phyloP scores from a whole-genome alignment of 2,797 vertebrate genomes.

The Sebastes hubbsi region DNA sequence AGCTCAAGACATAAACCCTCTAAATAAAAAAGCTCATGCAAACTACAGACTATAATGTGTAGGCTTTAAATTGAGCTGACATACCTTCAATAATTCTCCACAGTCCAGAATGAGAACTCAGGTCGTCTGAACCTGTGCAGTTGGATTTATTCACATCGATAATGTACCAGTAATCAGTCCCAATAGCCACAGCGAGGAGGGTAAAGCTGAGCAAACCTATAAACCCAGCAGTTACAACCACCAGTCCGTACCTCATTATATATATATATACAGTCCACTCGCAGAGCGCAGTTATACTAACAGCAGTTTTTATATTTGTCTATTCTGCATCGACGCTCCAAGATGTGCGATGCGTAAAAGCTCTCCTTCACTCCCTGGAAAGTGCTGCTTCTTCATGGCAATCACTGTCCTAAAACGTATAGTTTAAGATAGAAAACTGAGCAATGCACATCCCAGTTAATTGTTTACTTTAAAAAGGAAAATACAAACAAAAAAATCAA shows the following conservation, averaged over 20 bases:
- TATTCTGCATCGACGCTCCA: slow-evolving; percentile 14
- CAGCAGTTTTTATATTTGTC: neutral
- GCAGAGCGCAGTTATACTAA: neutral
- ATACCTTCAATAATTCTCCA: slow-evolving; percentile 88
- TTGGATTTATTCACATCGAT: slow-evolving; percentile 81
- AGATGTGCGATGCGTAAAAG: slow-evolving; percentile 60
- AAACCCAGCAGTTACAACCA: slow-evolving; percentile 77
- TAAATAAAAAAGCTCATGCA: neutral
- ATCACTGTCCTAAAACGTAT: neutral
- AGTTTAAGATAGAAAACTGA: neutral
- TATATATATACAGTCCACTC: neutral
- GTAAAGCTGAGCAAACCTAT: slow-evolving; percentile 82
- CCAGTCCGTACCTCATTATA: slow-evolving; percentile 69
- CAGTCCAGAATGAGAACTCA: slow-evolving; percentile 85
- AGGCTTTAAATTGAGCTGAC: neutral
- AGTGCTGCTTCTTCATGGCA: slow-evolving; percentile 24
- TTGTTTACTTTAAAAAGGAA: neutral
- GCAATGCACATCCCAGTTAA: neutral
- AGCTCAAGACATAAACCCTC: neutral
- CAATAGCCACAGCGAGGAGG: slow-evolving; percentile 81
- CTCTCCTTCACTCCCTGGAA: slow-evolving; percentile 36
- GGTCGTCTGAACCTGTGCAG: slow-evolving; percentile 64
- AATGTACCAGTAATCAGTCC: slow-evolving; percentile 87
- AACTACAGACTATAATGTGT: neutral
- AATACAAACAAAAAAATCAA: neutral